A percentile compares a stretch with the other conserved stretches of the same genome.
phyloP scores from a whole-genome alignment of 64 coral and sea anemone species.

The Stichodactyla mertensii region DNA sequence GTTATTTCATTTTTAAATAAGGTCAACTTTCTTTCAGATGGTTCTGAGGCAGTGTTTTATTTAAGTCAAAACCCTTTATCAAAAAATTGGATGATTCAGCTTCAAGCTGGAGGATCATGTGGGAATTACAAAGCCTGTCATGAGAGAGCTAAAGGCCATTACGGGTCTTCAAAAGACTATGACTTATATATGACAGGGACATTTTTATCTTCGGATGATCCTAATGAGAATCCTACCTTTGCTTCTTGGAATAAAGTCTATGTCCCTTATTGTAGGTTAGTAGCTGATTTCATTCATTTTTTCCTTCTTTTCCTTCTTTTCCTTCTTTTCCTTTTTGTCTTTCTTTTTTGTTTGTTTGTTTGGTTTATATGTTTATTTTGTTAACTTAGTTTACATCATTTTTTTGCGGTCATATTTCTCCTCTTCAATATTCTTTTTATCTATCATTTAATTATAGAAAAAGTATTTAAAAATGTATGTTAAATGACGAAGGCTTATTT shows the following conservation, averaged over 20 bases:
- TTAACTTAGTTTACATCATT: too few species aligned
- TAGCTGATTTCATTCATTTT: not conserved
- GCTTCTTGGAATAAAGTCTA: slow-evolving; percentile 96
- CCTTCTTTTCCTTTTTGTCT: too few species aligned
- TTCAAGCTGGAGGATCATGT: slow-evolving; percentile 96
- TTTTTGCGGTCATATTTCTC: too few species aligned
- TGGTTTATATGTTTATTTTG: too few species aligned
- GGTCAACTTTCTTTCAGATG: slow-evolving; percentile 53
- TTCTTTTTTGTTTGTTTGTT: too few species aligned
- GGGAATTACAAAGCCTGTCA: slow-evolving; percentile 44
- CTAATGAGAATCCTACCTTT: slow-evolving; percentile 89
- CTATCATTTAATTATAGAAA: too few species aligned
- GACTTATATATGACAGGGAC: slow-evolving; percentile 62
- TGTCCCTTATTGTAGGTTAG: slow-evolving; percentile 98
- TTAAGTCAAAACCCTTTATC: slow-evolving; percentile 77
- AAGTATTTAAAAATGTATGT: too few species aligned
- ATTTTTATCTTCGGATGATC: slow-evolving; percentile 89
- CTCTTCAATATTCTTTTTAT: too few species aligned
- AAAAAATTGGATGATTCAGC: slow-evolving; percentile 81
- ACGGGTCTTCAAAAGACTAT: slow-evolving; percentile 79
- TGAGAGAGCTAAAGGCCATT: slow-evolving; percentile 64
- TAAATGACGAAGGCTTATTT: too few species aligned
- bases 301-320: too few species aligned
- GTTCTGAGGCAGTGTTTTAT: slow-evolving; percentile 89
- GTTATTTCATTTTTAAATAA: not conserved